Evolutionary conservation across 1,140 invertebrate species (phyloP).

Genomic region (Eupristina koningsbergeri): DNA sequence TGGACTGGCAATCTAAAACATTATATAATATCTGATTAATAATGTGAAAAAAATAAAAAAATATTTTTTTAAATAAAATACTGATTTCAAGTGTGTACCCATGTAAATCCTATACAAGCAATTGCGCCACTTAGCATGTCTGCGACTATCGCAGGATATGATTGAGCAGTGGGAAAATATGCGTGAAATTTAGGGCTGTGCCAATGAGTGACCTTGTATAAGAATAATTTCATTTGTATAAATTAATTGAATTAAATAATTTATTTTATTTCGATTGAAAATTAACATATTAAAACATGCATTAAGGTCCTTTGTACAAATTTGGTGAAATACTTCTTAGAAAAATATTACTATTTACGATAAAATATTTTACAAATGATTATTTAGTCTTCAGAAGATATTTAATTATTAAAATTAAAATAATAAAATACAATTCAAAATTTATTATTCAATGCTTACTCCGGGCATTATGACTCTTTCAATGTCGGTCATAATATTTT

Average conservation of each 20-base stretch:
- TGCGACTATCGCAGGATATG: conserved; percentile 93
- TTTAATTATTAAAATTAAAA: not conserved
- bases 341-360: no score
- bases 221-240: not conserved
- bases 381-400: not conserved
- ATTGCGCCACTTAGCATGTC: conserved; percentile 97
- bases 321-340: not conserved
- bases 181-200: conserved; percentile 98
- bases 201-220: conserved; percentile 92
- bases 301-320: no score
- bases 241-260: not conserved
- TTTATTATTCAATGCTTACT: conserved; percentile 65
- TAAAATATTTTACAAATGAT: not conserved
- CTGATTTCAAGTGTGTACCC: conserved; percentile 75
- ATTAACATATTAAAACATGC: no score
- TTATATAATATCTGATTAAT: not conserved
- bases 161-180: conserved; percentile 97
- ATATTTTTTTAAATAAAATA: conserved; percentile 18
- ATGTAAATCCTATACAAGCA: conserved; percentile 90
- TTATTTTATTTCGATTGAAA: not conserved
- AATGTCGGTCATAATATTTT: conserved; percentile 91
- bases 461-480: conserved; percentile 97
- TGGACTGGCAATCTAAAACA: conserved; percentile 89
- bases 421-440: not conserved
- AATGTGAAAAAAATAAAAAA: no score